Evolutionary conservation across 2,888 invertebrate species (phyloP).

Genomic region (Melangyna quadrimaculata): DNA sequence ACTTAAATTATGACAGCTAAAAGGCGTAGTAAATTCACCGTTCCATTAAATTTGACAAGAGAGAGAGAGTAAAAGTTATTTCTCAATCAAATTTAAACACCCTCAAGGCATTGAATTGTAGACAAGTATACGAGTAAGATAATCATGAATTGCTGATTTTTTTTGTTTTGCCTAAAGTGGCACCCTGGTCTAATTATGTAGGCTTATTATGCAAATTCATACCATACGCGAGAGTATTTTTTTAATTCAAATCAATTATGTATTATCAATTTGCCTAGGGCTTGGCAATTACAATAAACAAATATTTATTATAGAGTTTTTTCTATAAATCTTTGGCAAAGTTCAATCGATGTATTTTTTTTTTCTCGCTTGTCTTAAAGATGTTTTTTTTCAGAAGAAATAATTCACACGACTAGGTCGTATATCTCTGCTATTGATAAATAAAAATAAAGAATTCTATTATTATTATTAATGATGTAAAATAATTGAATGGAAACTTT

Average conservation of each 20-base stretch:
- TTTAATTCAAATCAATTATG: not conserved
- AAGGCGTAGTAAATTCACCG: not conserved
- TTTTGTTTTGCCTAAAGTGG: not conserved
- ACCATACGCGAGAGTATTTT: not conserved
- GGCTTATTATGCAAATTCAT: not conserved
- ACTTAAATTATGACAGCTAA: not conserved
- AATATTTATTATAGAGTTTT: not conserved
- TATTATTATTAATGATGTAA: no score
- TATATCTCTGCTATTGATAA: not conserved
- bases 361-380: not conserved
- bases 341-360: not conserved
- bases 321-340: not conserved
- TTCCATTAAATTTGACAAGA: not conserved
- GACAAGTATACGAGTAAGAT: not conserved
- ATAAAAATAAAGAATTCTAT: no score
- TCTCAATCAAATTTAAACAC: not conserved
- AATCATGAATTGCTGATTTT: not conserved
- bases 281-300: conserved; percentile 1
- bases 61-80: not conserved
- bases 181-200: not conserved
- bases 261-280: not conserved
- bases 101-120: not conserved
- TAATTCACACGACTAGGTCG: not conserved
- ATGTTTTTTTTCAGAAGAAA: not conserved
- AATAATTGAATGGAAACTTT: no score